phyloP scores from a whole-genome alignment of 2,888 invertebrate species.

The Zhengitettix transpicula region DNA sequence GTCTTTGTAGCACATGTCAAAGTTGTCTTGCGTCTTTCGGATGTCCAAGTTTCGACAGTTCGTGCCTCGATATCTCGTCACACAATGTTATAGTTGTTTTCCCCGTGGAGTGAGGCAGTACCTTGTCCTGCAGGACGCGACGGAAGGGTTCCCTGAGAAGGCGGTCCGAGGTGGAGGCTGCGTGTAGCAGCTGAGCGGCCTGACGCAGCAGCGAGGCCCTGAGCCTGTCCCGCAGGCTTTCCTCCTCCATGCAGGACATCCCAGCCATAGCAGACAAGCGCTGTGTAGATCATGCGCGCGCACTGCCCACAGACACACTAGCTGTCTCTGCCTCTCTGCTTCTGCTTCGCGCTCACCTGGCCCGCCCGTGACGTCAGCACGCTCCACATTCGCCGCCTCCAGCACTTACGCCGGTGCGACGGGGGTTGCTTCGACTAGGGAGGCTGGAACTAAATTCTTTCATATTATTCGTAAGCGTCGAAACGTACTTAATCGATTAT shows the following conservation, averaged over 20 bases:
- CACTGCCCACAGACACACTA: background rate
- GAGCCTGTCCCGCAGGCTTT: constrained; percentile 43
- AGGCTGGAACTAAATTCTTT: too few species aligned
- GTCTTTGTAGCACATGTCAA: too few species aligned
- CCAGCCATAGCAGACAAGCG: background rate
- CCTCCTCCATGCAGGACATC: constrained; percentile 54
- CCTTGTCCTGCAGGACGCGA: constrained; percentile 51
- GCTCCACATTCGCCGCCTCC: background rate
- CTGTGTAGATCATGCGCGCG: background rate
- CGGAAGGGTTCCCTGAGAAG: constrained; percentile 39
- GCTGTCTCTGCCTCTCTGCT: background rate
- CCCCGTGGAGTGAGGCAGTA: too few species aligned
- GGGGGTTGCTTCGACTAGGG: too few species aligned
- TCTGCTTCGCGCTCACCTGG: background rate
- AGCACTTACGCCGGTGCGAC: too few species aligned
- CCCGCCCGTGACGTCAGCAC: background rate
- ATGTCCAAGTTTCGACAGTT: too few species aligned
- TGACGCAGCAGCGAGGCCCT: constrained; percentile 35
- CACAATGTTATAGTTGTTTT: too few species aligned
- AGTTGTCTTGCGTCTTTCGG: too few species aligned
- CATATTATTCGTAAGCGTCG: too few species aligned
- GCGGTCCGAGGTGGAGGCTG: background rate
- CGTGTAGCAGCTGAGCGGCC: background rate
- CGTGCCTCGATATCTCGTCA: too few species aligned
- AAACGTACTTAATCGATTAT: too few species aligned